phyloP scores from a whole-genome alignment of 2,113 vertebrate species.

The Capra hircus region DNA sequence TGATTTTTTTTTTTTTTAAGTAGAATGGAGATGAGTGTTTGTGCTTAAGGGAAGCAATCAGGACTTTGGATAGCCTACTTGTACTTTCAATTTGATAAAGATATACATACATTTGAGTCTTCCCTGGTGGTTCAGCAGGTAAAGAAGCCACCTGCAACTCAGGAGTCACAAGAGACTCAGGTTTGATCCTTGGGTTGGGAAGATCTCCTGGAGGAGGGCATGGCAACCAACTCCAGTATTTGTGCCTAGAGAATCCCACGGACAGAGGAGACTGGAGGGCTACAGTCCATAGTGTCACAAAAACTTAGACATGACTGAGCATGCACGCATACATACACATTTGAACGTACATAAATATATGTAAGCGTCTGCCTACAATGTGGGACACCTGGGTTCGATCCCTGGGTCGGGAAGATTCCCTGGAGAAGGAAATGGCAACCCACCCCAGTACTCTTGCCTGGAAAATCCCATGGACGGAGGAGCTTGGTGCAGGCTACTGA shows the following conservation, averaged over 20 bases:
- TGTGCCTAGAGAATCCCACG: not conserved
- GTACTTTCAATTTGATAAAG: not conserved
- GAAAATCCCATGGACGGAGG: too few relatives aligned
- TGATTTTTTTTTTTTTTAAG: not conserved
- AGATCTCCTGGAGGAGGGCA: not conserved
- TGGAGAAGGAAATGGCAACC: too few relatives aligned
- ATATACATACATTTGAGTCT: not conserved
- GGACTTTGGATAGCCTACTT: not conserved
- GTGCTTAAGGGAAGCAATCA: not conserved
- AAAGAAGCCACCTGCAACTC: not conserved
- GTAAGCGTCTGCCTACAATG: too few relatives aligned
- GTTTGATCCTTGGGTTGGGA: not conserved
- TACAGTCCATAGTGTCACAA: not conserved
- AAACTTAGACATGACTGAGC: not conserved
- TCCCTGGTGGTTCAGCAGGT: not conserved
- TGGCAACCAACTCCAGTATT: not conserved
- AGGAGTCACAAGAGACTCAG: not conserved
- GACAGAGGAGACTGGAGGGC: not conserved
- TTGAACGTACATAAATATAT: not conserved
- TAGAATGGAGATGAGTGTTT: not conserved
- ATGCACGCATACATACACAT: not conserved
- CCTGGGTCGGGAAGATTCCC: too few relatives aligned
- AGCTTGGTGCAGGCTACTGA: too few relatives aligned
- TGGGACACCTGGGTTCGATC: too few relatives aligned
- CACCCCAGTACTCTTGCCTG: too few relatives aligned